A percentile compares a stretch with the other conserved stretches of the same genome.
Evolutionary conservation across 2,888 invertebrate genomes (phyloP).

Genomic region (Eristalis intricaria): DNA sequence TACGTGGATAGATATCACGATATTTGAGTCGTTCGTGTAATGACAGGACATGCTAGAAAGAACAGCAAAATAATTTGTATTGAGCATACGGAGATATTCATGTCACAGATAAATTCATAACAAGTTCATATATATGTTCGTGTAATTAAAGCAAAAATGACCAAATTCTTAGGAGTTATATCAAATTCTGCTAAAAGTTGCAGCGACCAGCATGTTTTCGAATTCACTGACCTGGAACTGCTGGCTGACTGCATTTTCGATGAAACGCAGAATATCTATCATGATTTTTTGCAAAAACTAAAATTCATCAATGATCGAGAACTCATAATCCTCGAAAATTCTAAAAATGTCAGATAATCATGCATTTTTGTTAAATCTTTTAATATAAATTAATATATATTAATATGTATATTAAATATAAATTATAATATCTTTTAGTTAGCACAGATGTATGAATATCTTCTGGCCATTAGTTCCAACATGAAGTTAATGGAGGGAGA

Average conservation of each 20-base stretch:
- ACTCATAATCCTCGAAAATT: conserved; percentile 19
- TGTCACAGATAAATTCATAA: not conserved
- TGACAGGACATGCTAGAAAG: too few relatives aligned
- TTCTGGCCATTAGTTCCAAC: not conserved
- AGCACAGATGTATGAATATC: conserved; percentile 5
- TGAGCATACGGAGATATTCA: not conserved
- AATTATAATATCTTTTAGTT: conserved; percentile 22
- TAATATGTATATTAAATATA: too few relatives aligned
- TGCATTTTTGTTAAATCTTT: not conserved
- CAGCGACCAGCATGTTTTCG: conserved; percentile 20
- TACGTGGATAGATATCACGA: too few relatives aligned
- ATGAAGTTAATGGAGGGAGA: conserved; percentile 14
- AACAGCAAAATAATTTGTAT: not conserved
- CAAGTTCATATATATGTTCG: too few relatives aligned
- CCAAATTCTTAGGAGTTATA: conserved; percentile 68
- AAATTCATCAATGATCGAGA: conserved; percentile 72
- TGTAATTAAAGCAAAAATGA: conserved; percentile 26
- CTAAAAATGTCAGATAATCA: conserved; percentile 5
- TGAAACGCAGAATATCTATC: conserved; percentile 70
- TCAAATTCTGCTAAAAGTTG: conserved; percentile 31
- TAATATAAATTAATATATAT: too few relatives aligned
- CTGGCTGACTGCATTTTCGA: conserved; percentile 67
- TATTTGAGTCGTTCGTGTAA: too few relatives aligned
- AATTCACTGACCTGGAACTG: conserved; percentile 73
- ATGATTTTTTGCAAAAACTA: conserved; percentile 72